A percentile compares a stretch with the other conserved stretches of the same genome.
phyloP scores from a whole-genome alignment of 2,113 vertebrate species.

The Neogobius melanostomus region DNA sequence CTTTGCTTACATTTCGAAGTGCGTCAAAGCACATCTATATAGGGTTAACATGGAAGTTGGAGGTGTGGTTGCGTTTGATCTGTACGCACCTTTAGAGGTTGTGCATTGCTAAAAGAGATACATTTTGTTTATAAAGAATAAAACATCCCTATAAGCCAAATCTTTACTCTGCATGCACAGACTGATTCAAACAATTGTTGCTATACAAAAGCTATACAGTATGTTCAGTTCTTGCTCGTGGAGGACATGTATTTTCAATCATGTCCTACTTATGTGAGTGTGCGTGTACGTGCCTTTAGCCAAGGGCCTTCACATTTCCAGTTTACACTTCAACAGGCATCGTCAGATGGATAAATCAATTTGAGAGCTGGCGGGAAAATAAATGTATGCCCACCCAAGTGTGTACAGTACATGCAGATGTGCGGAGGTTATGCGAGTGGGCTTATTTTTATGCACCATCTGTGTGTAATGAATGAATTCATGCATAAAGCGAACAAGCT shows the following conservation, averaged over 20 bases:
- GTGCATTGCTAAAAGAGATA: too few relatives aligned
- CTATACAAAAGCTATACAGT: background rate
- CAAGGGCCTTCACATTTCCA: conserved; percentile 27
- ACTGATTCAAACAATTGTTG: background rate
- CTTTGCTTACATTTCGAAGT: too few relatives aligned
- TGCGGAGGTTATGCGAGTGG: conserved; percentile 28
- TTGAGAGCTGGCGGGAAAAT: conserved; percentile 33
- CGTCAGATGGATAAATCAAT: conserved; percentile 53
- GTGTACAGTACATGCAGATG: conserved; percentile 5
- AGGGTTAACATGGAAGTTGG: too few relatives aligned
- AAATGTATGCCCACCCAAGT: conserved; percentile 15
- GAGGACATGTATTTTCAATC: background rate
- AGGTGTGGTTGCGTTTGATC: too few relatives aligned
- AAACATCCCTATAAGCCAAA: background rate
- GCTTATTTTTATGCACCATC: conserved; percentile 22
- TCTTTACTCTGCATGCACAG: background rate
- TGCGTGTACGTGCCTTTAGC: conserved; percentile 15
- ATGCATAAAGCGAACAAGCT: conserved; percentile 14
- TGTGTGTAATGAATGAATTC: conserved; percentile 25
- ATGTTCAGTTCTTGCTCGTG: background rate
- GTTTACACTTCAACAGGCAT: conserved; percentile 56
- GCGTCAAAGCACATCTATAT: too few relatives aligned
- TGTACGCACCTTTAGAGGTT: too few relatives aligned
- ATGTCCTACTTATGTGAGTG: background rate
- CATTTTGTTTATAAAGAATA: background rate